Percentiles rank a stretch among this genome's conserved stretches.
These are phyloP conservation scores for Talpa occidentalis DNA, from an alignment of 2,113 vertebrate genomes.

Conservation along the genomic window DNA sequence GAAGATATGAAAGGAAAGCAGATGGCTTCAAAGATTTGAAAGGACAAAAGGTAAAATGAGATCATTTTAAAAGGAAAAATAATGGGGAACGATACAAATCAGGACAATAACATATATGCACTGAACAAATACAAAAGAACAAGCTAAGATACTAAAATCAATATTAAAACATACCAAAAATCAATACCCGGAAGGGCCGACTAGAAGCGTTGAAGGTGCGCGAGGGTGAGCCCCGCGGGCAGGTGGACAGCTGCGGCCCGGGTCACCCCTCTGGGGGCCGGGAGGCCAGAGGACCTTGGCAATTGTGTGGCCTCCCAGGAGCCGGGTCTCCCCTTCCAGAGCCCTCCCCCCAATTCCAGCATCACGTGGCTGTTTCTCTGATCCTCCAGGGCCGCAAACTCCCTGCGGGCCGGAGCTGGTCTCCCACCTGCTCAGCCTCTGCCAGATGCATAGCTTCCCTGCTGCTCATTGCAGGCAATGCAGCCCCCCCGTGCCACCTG, in stretches of 20 bases:
- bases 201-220: background rate
- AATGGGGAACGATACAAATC: background rate
- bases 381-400: background rate
- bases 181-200: background rate
- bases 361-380: background rate
- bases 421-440: background rate
- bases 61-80: conserved; percentile 1
- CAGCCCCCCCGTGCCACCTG: no score
- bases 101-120: background rate
- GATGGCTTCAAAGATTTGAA: background rate
- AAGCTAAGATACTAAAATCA: background rate
- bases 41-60: background rate
- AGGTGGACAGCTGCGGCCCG: no score
- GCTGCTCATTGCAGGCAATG: no score
- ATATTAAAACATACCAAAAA: background rate
- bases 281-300: no score
- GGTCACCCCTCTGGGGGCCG: no score
- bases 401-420: background rate
- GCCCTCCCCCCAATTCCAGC: background rate
- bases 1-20: background rate
- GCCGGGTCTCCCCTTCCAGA: background rate
- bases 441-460: background rate
- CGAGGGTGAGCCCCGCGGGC: no score
- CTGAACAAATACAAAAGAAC: background rate
- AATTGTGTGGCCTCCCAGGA: no score